A percentile compares a stretch with the other conserved stretches of the same genome.
phyloP scores from a whole-genome alignment of 2,888 invertebrate species.

The Pandemis corylana region DNA sequence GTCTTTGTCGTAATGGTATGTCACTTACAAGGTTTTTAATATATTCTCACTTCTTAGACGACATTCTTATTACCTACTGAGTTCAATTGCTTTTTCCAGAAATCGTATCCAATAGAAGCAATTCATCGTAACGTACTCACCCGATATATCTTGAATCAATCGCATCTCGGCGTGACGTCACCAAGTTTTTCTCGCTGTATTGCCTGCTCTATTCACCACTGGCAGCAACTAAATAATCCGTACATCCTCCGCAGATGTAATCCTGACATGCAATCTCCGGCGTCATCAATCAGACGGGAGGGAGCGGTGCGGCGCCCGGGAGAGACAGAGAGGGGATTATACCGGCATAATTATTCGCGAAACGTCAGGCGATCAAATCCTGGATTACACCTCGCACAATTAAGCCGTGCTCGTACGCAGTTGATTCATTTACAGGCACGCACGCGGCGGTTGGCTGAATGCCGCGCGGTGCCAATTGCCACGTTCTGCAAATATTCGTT shows the following conservation, averaged over 20 bases:
- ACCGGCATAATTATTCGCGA: slow-evolving; percentile 60
- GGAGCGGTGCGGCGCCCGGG: slow-evolving; percentile 46
- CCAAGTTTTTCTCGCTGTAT: slow-evolving; percentile 62
- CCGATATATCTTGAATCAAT: slow-evolving; percentile 26
- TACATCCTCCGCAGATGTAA: slow-evolving; percentile 80
- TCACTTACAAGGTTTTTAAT: not conserved
- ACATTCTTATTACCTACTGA: not conserved
- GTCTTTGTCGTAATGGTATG: not conserved
- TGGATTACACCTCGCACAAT: slow-evolving; percentile 50
- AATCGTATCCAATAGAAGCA: not conserved
- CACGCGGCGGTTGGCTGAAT: slow-evolving; percentile 45
- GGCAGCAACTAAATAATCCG: slow-evolving; percentile 78
- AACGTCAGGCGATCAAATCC: slow-evolving; percentile 55
- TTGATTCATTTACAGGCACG: slow-evolving; percentile 49
- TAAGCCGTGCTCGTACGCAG: slow-evolving; percentile 48
- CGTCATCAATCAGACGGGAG: slow-evolving; percentile 73
- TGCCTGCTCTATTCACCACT: slow-evolving; percentile 67
- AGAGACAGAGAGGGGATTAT: slow-evolving; percentile 57
- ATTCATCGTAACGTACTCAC: slow-evolving; percentile 1
- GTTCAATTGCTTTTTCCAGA: not conserved
- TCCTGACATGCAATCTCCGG: slow-evolving; percentile 83
- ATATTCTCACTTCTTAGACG: not conserved
- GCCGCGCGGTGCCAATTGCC: slow-evolving; percentile 38
- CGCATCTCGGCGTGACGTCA: slow-evolving; percentile 21
- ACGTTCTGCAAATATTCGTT: slow-evolving; percentile 48